Base-by-base conservation (phyloP, 2,888 invertebrate species). In the Rapana venosa region DNA sequence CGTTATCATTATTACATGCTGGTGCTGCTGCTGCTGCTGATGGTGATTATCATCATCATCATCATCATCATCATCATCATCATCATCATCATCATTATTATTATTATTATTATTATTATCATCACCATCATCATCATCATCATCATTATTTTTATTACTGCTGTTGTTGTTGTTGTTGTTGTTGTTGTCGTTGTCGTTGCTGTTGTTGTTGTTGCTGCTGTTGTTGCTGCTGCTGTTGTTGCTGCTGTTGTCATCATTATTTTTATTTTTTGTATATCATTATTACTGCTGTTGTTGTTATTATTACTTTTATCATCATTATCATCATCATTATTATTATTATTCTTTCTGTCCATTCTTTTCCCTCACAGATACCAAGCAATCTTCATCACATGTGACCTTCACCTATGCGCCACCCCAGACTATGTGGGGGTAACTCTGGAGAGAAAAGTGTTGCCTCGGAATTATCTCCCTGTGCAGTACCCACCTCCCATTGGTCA, bases 371-470 rank as follows among this genome's bases (percentile, higher is more conserved):
- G 84, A n/a, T 84, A 84, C 56, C 84, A 84, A 6, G 84, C 84
- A 11, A 26, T 84, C 35, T 84, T 84, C n/a, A 22, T 84, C 84
- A n/a, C 47, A 2, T 84, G 84, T 84, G 84, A 84, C 47, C 84
- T 84, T 58, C 84, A 84, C 84, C 56, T 84, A n/a, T 84, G 84
- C n/a, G 84, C 47, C 47, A 84, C 56, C 56, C 84, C 84, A 11
- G 84, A 84, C n/a, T 84, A 56, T 36, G 84, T 84, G 8, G 84
- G 84, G 84, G 56, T 84, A 56, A 84, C 84, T 36, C 35, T 84
- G 26, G n/a, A 84, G 26, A 20, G 84, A 36, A 26, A 58, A 11
- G 26, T 56, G 47, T 22, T 35, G 56, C 84, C 84, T 11, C 56
- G 47, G 22, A 84, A 56, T 84, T 84, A 84, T 58, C 30, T 84